Evolutionary conservation across 1,140 invertebrate genomes (phyloP), one percentile per base, ranked within the genome.

Genomic region (Phenacoccus solenopsis): DNA sequence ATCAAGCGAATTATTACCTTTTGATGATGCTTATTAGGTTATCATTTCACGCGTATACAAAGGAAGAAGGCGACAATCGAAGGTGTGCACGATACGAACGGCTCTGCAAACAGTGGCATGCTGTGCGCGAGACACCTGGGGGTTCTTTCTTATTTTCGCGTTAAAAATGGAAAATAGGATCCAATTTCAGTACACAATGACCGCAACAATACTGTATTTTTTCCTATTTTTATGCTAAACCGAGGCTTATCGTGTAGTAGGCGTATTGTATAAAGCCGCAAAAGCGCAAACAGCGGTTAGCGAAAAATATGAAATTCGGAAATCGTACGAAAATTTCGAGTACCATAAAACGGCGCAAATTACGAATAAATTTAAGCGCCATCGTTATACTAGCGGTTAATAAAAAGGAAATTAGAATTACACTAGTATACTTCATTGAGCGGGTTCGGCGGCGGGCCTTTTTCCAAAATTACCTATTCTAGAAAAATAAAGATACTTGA

Each of bases 21-120:
- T 64, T 27, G 59, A 64, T 27, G 59, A 64, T 25, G 59, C 59
- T 64, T 64, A 64, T 64, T 64, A 64, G 59, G 59, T 64, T 64
- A 64, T 64, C 22, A 64, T 64, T 64, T 64, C 59, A 64, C 59
- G 59, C 59, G 59, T 25, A n/a, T n/a, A 64, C 59, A 64, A 25
- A 64, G 20, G 59, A 64, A 64, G 20, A 64, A 64, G 59, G 59
- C 59, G 59, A 64, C 59, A 64, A 64, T 64, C 59, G 20, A 64
- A 64, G 59, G 59, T 64, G 59, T 64, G 59, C 20, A 27, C 59
- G n/a, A n/a, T 25, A 22, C 21, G 25, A 64, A 64, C 59, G 25
- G 25, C 22, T 64, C 59, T 3, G 25, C 59, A 64, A 24, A 64
- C 25, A 64, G 59, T 27, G 22, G 59, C 59, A 64, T 64, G 59